A percentile compares a stretch with the other conserved stretches of the same genome.
Conservation (phyloP, 2,113 vertebrate genomes). For the Nannospalax galili region DNA sequence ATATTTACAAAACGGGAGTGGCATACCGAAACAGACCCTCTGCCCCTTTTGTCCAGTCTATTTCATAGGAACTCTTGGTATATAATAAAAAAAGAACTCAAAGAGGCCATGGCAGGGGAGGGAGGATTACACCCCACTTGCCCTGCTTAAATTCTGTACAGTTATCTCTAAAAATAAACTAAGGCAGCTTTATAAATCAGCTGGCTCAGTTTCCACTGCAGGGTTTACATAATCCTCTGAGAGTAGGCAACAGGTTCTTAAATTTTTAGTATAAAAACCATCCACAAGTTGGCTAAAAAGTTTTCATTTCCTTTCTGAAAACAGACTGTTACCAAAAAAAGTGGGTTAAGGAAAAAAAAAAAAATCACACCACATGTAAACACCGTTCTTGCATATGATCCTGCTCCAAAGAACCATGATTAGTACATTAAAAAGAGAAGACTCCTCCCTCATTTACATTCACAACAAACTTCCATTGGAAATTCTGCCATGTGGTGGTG, state of each 20-base stretch:
- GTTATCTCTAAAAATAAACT: conserved; percentile 78
- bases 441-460: conserved; percentile 73
- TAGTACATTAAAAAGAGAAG: conserved; percentile 42
- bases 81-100: conserved; percentile 24
- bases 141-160: conserved; percentile 63
- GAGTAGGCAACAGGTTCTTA: conserved; percentile 66
- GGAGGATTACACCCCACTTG: neutral
- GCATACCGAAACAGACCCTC: conserved; percentile 47
- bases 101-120: neutral
- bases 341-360: conserved; percentile 23
- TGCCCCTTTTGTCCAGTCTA: conserved; percentile 20
- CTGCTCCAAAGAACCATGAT: conserved; percentile 50
- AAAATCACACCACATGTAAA: conserved; percentile 67
- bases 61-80: conserved; percentile 40
- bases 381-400: conserved; percentile 69
- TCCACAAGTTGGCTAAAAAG: conserved; percentile 66
- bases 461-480: conserved; percentile 56
- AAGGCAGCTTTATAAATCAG: conserved; percentile 78
- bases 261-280: conserved; percentile 66
- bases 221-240: conserved; percentile 66
- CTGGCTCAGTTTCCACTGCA: conserved; percentile 83
- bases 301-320: conserved; percentile 73
- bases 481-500: neutral
- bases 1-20: conserved; percentile 82
- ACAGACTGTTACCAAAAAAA: conserved; percentile 71